Evolutionary conservation across 1,140 invertebrate genomes (phyloP), one percentile per base, ranked within the genome.

Genomic region (Vanessa tameamea): DNA sequence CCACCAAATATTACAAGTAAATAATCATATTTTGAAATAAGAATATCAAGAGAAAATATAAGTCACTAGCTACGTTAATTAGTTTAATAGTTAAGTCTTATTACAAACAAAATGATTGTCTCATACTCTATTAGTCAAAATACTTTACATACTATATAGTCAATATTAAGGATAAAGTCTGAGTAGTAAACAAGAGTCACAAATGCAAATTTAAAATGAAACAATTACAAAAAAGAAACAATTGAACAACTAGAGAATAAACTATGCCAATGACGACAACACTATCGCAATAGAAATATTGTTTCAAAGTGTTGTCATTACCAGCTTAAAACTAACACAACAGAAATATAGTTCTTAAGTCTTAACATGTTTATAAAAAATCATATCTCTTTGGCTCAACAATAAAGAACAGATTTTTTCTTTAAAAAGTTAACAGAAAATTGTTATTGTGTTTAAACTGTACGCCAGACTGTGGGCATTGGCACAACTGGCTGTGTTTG

Each of bases 401-500:
- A 23, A 57, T 57, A 57, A 23, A 57, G 23, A 57, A 12, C 20
- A 26, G 11, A 57, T 61, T n/a, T 16, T 43, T 61, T 37, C 26
- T 6, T 37, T 37, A 5, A 15, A 61, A 13, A 61, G n/a, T 37
- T 15, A n/a, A 61, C 31, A 31, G 16, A 61, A n/a, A 53, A 53
- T 16, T 8, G 5, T n/a, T 53, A 53, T 31, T 57, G 15, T 53
- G 64, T 20, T 71, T 78, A 79, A 47, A 76, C 20, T 16, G 76
- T 66, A 59, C 71, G 74, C 82, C 82, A 84, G 0, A 82, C 53
- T 13, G 81, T 61, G 2, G 77, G 53, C 0, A 84, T 67, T 47
- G 82, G 79, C 16, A 87, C 57, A 0, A 71, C 47, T 0, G 80
- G 72, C 43, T 75, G 79, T 37, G 78, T 65, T 14, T 67, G 80